Percentiles rank a stretch among this genome's conserved stretches.
Conservation (phyloP, 2,797 vertebrate genomes). For the Myotis daubentonii region DNA sequence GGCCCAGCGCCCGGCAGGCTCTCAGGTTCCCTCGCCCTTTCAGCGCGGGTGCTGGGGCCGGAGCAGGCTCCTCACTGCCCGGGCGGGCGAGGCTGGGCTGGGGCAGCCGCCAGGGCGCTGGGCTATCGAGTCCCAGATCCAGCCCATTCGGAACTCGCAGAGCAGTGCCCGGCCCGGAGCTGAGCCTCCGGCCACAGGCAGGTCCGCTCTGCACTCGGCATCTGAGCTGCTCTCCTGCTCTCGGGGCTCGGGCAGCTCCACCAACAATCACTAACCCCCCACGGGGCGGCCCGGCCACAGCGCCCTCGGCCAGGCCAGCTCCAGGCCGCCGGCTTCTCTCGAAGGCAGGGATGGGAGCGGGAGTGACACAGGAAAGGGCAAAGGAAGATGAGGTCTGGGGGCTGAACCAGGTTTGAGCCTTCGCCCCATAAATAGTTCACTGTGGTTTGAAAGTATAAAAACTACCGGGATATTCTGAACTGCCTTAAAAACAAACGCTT, state of each 20-base stretch:
- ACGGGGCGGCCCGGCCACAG: background rate
- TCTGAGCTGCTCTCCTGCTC: no score
- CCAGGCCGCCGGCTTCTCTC: no score
- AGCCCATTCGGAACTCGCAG: background rate
- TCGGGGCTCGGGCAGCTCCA: background rate
- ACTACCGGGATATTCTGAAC: background rate
- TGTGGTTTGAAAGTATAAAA: background rate
- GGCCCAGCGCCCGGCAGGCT: background rate
- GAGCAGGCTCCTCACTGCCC: background rate
- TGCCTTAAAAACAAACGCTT: background rate
- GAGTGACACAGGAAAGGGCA: no score
- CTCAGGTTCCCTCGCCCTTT: constrained; percentile 70
- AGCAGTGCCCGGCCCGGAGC: background rate
- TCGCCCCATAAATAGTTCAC: background rate
- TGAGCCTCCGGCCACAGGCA: background rate
- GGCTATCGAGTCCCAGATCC: background rate
- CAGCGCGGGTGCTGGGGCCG: background rate
- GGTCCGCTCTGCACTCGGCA: constrained; percentile 1
- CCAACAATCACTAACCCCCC: constrained; percentile 55
- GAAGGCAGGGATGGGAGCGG: background rate
- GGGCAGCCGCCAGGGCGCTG: constrained; percentile 38
- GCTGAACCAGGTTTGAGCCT: no score
- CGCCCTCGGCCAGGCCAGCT: background rate
- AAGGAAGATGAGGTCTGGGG: rapidly evolving
- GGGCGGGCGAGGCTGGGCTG: background rate